Evolutionary conservation across 2,113 vertebrate species (phyloP).

Genomic region (Maccullochella peelii): DNA sequence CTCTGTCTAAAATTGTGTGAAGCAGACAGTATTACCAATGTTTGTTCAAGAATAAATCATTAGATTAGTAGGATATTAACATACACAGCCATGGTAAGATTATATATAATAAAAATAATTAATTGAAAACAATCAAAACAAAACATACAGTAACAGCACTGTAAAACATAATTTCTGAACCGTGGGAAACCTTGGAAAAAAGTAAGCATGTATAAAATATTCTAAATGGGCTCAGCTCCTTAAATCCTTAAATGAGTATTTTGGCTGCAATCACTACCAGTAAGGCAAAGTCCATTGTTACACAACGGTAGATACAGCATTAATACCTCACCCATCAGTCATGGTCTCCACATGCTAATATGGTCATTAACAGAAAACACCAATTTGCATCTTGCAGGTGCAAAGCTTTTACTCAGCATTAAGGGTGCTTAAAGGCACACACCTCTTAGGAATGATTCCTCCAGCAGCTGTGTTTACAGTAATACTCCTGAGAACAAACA

Average conservation of each 20-base stretch:
- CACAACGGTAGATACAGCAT: background rate
- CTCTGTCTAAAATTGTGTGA: background rate
- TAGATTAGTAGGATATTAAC: background rate
- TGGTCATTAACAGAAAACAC: background rate
- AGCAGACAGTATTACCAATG: background rate
- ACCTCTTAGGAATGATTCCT: background rate
- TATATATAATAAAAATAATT: constrained; percentile 1
- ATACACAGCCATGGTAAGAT: background rate
- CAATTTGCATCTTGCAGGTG: constrained; percentile 32
- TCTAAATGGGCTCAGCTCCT: constrained; percentile 15
- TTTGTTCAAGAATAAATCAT: background rate
- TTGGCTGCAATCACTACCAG: constrained; percentile 15
- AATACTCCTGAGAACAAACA: background rate
- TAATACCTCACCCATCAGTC: background rate
- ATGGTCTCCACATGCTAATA: constrained; percentile 5
- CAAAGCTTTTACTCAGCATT: constrained; percentile 16
- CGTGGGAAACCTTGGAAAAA: background rate
- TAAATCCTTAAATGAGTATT: constrained; percentile 10
- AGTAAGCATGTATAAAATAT: background rate
- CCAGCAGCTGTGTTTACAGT: background rate
- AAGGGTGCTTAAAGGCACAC: constrained; percentile 1
- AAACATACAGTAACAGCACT: background rate
- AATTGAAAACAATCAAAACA: background rate
- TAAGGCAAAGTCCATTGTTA: background rate
- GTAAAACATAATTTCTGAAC: background rate